Conservation (phyloP, 2,113 vertebrate species). For the Lates calcarifer region DNA sequence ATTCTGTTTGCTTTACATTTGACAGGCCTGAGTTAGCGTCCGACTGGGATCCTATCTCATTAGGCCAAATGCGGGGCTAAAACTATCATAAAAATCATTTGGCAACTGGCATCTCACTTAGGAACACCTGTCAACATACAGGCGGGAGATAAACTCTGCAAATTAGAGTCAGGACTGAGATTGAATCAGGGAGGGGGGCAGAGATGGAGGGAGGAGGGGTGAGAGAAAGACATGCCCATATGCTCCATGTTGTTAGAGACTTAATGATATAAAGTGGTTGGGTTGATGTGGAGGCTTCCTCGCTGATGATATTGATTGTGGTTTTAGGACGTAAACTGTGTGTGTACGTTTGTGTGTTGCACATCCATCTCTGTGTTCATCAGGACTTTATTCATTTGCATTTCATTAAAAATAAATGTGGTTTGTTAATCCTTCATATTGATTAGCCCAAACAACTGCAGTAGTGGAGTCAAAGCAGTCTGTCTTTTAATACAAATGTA, state of each 20-base stretch:
- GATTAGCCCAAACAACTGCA: constrained; percentile 48
- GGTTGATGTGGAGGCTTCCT: constrained; percentile 89
- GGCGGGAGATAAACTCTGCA: constrained; percentile 92
- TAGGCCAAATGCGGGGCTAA: constrained; percentile 94
- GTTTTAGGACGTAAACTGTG: constrained; percentile 83
- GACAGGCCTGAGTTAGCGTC: constrained; percentile 93
- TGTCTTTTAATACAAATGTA: constrained; percentile 41
- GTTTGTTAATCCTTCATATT: constrained; percentile 66
- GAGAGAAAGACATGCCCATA: constrained; percentile 75
- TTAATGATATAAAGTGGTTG: constrained; percentile 94
- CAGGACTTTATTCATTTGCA: constrained; percentile 73
- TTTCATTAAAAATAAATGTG: constrained; percentile 74
- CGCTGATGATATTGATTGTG: constrained; percentile 97
- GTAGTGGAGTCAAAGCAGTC: constrained; percentile 40
- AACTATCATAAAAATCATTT: constrained; percentile 97
- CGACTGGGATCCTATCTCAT: constrained; percentile 97
- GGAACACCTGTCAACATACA: constrained; percentile 91
- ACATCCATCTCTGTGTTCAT: constrained; percentile 63
- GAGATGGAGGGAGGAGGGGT: constrained; percentile 16
- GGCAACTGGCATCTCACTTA: constrained; percentile 93
- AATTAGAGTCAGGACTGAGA: constrained; percentile 80
- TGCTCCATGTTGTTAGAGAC: constrained; percentile 88
- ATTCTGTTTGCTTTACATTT: constrained; percentile 87
- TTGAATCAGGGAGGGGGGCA: constrained; percentile 38
- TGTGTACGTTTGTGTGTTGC: constrained; percentile 33